phyloP scores from a whole-genome alignment of 2,113 vertebrate species.

The Echinops telfairi region DNA sequence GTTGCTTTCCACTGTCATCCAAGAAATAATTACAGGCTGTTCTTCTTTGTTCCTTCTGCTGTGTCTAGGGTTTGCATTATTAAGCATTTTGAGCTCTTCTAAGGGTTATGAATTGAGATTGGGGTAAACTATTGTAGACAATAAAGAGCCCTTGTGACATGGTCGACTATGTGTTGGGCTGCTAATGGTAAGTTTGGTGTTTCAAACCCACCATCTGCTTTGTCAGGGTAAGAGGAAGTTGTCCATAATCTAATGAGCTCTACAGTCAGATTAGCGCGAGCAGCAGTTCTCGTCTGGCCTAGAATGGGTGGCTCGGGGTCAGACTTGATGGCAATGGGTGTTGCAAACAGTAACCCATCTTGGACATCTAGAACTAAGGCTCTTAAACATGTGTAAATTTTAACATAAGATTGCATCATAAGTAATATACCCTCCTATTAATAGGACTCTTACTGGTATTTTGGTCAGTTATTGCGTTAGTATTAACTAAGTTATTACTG shows the following conservation, averaged over 20 bases:
- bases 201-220: no score
- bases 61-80: neutral
- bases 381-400: neutral
- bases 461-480: neutral
- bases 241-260: no score
- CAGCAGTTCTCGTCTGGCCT: no score
- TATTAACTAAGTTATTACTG: neutral
- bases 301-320: no score
- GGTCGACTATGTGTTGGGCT: no score
- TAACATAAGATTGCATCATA: neutral
- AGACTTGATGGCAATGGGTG: no score
- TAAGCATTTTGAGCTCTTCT: neutral
- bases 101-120: neutral
- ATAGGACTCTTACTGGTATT: neutral
- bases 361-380: neutral
- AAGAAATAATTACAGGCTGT: conserved; percentile 45
- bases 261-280: no score
- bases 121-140: neutral
- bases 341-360: neutral
- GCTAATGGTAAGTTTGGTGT: no score
- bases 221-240: no score
- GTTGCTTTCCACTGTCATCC: conserved; percentile 30
- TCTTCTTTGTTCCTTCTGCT: conserved; percentile 40
- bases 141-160: neutral
- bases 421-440: neutral